Evolutionary conservation across 2,113 vertebrate genomes (phyloP).

Genomic region (Notarius quadriscutis): DNA sequence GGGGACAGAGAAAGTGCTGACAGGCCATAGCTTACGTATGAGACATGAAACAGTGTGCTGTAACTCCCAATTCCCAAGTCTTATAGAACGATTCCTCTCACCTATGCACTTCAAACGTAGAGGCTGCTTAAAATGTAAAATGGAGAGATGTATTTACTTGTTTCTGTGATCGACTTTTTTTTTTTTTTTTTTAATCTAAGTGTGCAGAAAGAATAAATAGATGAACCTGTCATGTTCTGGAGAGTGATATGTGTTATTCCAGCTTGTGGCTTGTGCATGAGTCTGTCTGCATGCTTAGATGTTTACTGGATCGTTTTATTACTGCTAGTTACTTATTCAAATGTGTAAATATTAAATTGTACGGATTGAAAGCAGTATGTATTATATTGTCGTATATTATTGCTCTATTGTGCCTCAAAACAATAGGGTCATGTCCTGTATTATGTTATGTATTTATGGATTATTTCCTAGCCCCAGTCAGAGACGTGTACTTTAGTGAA

Average conservation of each 20-base stretch:
- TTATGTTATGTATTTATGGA: constrained; percentile 3
- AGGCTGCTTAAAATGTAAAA: background rate
- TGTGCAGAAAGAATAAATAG: constrained; percentile 22
- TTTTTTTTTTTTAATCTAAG: background rate
- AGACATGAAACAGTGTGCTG: constrained; percentile 14
- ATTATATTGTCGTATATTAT: background rate
- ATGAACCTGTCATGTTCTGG: constrained; percentile 18
- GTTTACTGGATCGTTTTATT: background rate
- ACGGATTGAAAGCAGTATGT: background rate
- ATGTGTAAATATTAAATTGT: constrained; percentile 46
- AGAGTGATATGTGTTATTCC: constrained; percentile 40
- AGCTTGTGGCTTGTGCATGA: constrained; percentile 56
- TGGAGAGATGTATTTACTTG: background rate
- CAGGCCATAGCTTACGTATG: constrained; percentile 14
- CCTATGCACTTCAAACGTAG: background rate
- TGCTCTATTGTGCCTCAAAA: constrained; percentile 9
- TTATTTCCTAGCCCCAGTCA: background rate
- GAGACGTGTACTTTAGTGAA: background rate
- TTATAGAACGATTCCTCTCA: constrained; percentile 16
- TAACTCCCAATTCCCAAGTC: background rate
- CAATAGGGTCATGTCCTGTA: background rate
- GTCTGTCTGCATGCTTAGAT: constrained; percentile 55
- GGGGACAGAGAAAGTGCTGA: constrained; percentile 38
- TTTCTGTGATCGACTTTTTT: constrained; percentile 13
- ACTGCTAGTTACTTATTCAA: constrained; percentile 13